Conservation (phyloP, 2,113 vertebrate species). For the Microcebus ravelobensis region DNA sequence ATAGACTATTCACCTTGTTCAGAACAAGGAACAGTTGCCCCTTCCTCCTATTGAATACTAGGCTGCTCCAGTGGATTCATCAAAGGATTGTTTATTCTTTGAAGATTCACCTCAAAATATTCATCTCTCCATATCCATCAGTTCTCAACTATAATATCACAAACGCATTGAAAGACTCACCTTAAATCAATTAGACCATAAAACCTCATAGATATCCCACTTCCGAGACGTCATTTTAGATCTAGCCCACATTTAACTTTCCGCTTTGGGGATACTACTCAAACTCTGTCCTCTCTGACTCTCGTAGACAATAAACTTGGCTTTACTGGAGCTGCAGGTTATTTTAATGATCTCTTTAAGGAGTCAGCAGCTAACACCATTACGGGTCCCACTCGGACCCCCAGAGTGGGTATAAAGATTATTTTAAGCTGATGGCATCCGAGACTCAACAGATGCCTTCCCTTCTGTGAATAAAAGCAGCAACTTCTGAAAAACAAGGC, state of each 20-base stretch:
- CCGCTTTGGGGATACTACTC: neutral
- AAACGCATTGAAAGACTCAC: neutral
- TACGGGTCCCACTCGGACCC: neutral
- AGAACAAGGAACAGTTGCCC: neutral
- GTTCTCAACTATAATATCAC: neutral
- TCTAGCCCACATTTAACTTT: neutral
- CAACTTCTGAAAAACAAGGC: neutral
- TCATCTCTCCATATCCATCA: neutral
- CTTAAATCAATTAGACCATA: neutral
- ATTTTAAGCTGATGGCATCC: neutral
- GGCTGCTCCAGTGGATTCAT: neutral
- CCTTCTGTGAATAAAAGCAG: neutral
- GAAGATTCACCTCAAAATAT: neutral
- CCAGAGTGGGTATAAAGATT: neutral
- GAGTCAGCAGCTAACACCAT: neutral
- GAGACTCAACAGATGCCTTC: neutral
- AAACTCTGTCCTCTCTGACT: neutral
- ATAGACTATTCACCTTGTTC: neutral
- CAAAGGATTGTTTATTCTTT: neutral
- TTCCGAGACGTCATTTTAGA: neutral
- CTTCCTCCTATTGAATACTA: neutral
- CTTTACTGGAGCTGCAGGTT: neutral
- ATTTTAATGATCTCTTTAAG: neutral
- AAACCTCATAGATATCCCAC: neutral
- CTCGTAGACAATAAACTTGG: too few relatives aligned